These are phyloP conservation scores for Drosophila leonis DNA, from an alignment of 2,888 invertebrate species.

Conservation along the genomic window DNA sequence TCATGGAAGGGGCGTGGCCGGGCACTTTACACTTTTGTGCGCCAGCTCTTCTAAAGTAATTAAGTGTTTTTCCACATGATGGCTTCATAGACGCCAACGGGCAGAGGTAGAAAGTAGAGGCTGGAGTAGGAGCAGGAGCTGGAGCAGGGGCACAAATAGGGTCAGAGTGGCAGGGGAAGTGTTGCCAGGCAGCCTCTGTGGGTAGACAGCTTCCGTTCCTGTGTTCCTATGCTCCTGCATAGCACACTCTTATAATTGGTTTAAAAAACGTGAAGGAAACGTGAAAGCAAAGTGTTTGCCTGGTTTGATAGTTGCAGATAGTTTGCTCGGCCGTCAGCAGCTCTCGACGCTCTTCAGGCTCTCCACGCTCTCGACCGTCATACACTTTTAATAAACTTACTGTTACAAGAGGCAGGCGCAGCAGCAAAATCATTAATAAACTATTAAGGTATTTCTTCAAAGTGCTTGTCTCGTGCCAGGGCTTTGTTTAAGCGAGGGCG, in stretches of 20 bases:
- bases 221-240: conserved; percentile 34
- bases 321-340: conserved; percentile 40
- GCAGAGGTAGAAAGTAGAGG: conserved; percentile 7
- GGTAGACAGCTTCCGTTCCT: conserved; percentile 25
- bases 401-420: conserved; percentile 33
- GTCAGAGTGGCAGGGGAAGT: conserved; percentile 13
- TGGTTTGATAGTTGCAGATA: conserved; percentile 68
- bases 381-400: conserved; percentile 70
- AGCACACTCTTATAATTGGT: conserved; percentile 76
- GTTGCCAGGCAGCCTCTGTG: conserved; percentile 44
- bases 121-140: background rate
- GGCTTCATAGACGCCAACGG: conserved; percentile 72
- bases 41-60: conserved; percentile 78
- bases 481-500: background rate
- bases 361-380: background rate
- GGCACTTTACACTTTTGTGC: conserved; percentile 78
- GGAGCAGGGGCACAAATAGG: background rate
- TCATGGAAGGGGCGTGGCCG: conserved; percentile 61
- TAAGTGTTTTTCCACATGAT: conserved; percentile 79
- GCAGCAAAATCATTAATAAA: conserved; percentile 74
- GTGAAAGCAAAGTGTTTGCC: conserved; percentile 66
- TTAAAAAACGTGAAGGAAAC: conserved; percentile 72
- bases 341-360: conserved; percentile 4
- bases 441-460: conserved; percentile 70
- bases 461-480: conserved; percentile 21